Evolutionary conservation across 2,113 vertebrate species (phyloP).

Genomic region (Saiga tatarica): DNA sequence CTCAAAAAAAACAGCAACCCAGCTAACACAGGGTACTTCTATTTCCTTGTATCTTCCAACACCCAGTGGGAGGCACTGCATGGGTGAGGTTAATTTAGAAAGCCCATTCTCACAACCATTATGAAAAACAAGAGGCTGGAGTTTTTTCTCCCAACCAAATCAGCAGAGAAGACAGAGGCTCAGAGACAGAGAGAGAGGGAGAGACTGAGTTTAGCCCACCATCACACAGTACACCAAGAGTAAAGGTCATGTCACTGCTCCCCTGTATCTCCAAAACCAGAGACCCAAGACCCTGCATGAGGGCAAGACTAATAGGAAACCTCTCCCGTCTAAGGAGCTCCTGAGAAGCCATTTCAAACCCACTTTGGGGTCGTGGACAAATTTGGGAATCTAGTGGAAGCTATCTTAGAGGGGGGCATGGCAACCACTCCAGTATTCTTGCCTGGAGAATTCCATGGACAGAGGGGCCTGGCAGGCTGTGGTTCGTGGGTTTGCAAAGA

Average conservation of each 20-base stretch:
- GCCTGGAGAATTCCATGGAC: background rate
- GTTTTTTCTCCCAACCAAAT: background rate
- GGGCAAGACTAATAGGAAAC: background rate
- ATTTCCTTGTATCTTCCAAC: background rate
- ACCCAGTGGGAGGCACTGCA: background rate
- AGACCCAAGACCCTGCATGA: background rate
- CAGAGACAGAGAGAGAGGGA: too few relatives aligned
- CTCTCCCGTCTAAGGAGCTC: background rate
- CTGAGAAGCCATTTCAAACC: background rate
- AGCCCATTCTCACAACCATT: background rate
- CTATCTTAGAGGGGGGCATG: background rate
- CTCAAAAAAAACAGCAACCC: background rate
- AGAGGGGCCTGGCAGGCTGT: background rate
- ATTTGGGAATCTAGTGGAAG: slow-evolving; percentile 34
- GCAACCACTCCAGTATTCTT: background rate
- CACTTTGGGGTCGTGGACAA: background rate
- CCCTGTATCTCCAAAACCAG: background rate
- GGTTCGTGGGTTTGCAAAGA: background rate
- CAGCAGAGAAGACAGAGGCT: background rate
- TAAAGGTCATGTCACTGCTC: too few relatives aligned
- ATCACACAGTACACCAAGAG: fast-evolving
- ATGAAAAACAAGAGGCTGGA: background rate
- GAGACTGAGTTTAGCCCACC: background rate
- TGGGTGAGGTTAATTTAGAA: background rate
- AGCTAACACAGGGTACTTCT: fast-evolving